Evolutionary conservation across 2,888 invertebrate genomes (phyloP).

Genomic region (Morinoia aosen): DNA sequence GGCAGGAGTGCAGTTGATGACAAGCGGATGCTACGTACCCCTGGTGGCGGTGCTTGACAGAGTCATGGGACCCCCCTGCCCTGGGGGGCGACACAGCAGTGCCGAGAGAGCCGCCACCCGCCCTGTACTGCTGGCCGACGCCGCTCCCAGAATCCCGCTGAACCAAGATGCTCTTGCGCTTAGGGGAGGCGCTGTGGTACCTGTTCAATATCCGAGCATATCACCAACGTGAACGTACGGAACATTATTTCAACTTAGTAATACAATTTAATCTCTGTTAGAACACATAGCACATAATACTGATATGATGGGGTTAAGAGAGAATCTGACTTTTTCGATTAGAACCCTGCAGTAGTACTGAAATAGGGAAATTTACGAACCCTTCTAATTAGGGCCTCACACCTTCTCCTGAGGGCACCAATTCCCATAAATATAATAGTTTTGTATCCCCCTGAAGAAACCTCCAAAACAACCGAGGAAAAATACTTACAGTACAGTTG

Average conservation of each 20-base stretch:
- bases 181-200: constrained; percentile 66
- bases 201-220: not conserved
- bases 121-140: not conserved
- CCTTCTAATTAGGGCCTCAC: too few species aligned
- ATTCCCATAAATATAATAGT: too few species aligned
- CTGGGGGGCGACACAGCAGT: constrained; percentile 18
- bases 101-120: not conserved
- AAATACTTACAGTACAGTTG: too few species aligned
- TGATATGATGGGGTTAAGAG: too few species aligned
- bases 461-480: too few species aligned
- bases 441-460: too few species aligned
- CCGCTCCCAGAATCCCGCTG: constrained; percentile 55
- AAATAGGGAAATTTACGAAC: too few species aligned
- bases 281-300: too few species aligned
- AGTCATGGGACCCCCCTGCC: not conserved
- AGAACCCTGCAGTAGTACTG: too few species aligned
- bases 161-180: constrained; percentile 67
- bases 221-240: not conserved
- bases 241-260: not conserved
- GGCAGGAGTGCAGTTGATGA: not conserved
- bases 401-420: too few species aligned
- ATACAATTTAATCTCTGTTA: not conserved
- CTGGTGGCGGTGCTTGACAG: not conserved
- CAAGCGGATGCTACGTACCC: not conserved
- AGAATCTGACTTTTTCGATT: too few species aligned